Percentiles rank a stretch among this genome's conserved stretches.
Evolutionary conservation across 2,113 vertebrate genomes (phyloP).

Genomic region (Hippoglossus stenolepis): DNA sequence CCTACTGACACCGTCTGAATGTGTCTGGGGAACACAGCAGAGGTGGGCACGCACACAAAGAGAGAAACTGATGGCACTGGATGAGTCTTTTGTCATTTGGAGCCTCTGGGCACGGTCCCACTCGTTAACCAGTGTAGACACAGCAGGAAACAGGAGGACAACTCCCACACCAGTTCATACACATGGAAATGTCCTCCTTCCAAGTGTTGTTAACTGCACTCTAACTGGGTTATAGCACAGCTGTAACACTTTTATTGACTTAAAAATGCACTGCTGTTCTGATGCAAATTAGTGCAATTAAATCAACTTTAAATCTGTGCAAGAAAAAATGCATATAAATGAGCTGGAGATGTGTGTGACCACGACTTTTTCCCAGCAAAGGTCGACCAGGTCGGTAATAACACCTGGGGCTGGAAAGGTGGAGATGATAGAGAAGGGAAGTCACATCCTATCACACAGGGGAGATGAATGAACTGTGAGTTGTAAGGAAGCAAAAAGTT

Average conservation of each 20-base stretch:
- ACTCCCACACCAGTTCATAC: conserved; percentile 57
- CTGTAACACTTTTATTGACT: conserved; percentile 29
- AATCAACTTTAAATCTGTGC: neutral
- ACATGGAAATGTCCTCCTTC: conserved; percentile 66
- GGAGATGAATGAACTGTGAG: conserved; percentile 6
- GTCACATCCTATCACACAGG: conserved; percentile 29
- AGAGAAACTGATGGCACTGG: conserved; percentile 24
- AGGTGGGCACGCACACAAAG: conserved; percentile 41
- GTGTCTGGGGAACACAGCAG: conserved; percentile 44
- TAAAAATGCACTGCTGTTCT: neutral
- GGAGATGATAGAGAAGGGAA: conserved; percentile 15
- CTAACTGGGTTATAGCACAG: conserved; percentile 47
- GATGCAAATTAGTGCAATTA: conserved; percentile 28
- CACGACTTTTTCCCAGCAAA: conserved; percentile 4
- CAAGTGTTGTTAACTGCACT: conserved; percentile 47
- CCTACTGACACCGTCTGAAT: conserved; percentile 44
- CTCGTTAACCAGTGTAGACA: conserved; percentile 51
- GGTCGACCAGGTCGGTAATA: neutral
- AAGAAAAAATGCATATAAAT: neutral
- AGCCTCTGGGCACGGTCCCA: conserved; percentile 42
- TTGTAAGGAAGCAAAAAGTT: conserved; percentile 2
- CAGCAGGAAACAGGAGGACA: conserved; percentile 55
- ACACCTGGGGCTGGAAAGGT: neutral
- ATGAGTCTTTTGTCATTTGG: conserved; percentile 57
- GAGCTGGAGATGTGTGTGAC: neutral